Evolutionary conservation across 2,888 invertebrate species (phyloP), one percentile per base, ranked within the genome.

Genomic region (Eupeodes latifasciatus): DNA sequence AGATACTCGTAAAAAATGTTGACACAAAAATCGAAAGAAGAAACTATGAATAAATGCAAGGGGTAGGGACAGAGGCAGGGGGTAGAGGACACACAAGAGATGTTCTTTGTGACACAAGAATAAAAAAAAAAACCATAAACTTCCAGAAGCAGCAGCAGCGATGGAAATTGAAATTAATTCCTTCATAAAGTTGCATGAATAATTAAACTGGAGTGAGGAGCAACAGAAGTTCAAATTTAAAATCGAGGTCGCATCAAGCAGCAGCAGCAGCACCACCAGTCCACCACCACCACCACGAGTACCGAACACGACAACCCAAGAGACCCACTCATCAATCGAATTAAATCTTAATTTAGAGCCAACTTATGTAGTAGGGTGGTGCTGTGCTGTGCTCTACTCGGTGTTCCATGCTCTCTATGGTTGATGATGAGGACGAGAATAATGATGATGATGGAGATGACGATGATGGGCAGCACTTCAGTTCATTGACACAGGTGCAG

Each of bases 401-500:
- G 4, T 27, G 27, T 27, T 27, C 3, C 27, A 27, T 27, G 27
- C 27, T 27, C 7, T 12, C 66, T n/a, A 27, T 57, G 72, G 47
- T 49, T 19, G 62, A 66, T 79, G 74, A 66, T 27, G 62, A 19
- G 19, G 19, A 27, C 27, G 27, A 27, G 27, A 2, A 27, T 27
- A 27, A 27, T 27, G 62, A 66, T 79, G 74, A 66, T 27, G 62
- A 64, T 16, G 64, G 49, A 36, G 36, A 55, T 55, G 55, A 53
- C 16, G 57, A 49, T 61, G 72, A 49, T 53, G 72, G 64, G 61
- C 36, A 55, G 66, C 62, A 79, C 76, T 76, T 59, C 19, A 71
- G 88, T 88, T 88, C 88, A 85, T 88, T 85, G 88, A 81, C 88
- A 88, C 81, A 78, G 77, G 80, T 81, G 88, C 74, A 77, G 72